These are phyloP conservation scores for Agrypnia vestita DNA, from an alignment of 1,140 invertebrate species.

Conservation along the genomic window DNA sequence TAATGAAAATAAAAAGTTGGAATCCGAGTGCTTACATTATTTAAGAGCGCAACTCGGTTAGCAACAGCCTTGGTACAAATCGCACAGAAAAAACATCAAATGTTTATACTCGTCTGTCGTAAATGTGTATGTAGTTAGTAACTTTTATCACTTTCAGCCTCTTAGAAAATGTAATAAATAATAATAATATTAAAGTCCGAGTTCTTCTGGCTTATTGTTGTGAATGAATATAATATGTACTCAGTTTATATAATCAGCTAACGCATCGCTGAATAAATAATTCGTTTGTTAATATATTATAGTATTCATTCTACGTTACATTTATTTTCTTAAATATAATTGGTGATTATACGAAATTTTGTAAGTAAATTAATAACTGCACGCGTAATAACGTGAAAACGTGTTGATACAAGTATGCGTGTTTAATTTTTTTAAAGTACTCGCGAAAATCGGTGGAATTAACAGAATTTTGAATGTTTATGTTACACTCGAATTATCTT, in stretches of 20 bases:
- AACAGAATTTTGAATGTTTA: no score
- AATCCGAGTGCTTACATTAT: neutral
- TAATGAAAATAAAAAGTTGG: no score
- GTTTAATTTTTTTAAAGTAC: no score
- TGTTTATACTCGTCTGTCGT: neutral
- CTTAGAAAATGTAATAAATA: conserved; percentile 16
- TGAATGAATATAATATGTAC: conserved; percentile 22
- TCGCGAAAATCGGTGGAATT: no score
- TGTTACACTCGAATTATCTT: no score
- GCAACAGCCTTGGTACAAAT: conserved; percentile 3
- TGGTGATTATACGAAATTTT: no score
- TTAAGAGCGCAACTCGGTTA: neutral
- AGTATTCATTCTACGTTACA: no score
- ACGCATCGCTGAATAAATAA: conserved; percentile 9
- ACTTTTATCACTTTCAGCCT: neutral
- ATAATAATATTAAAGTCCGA: neutral
- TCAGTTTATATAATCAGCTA: conserved; percentile 30
- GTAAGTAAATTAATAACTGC: no score
- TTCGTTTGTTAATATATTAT: no score
- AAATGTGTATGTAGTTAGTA: neutral
- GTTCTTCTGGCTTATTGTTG: conserved; percentile 2
- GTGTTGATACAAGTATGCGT: no score
- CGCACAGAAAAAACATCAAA: neutral
- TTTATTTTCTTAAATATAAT: no score
- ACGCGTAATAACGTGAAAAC: no score